These are phyloP conservation scores for Meloe dianella DNA, from an alignment of 2,888 invertebrate species.

Conservation along the genomic window DNA sequence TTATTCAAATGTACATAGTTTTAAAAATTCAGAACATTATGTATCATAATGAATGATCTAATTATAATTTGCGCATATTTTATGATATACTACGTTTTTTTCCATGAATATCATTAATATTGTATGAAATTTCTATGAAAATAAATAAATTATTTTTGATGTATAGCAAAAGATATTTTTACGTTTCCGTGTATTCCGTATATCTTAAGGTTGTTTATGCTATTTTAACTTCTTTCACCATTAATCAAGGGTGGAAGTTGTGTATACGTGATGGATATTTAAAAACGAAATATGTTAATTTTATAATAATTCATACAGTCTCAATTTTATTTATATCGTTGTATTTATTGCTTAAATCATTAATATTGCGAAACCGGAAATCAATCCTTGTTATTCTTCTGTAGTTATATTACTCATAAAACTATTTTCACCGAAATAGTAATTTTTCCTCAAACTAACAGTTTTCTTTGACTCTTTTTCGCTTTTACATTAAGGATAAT, in stretches of 20 bases:
- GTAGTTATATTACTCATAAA: background rate
- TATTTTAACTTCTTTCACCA: background rate
- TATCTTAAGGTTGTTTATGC: background rate
- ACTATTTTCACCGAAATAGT: background rate
- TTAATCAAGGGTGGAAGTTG: background rate
- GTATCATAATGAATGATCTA: conserved; percentile 35
- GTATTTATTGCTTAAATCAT: background rate
- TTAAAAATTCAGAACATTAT: conserved; percentile 34
- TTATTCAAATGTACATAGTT: conserved; percentile 24
- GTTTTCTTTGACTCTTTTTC: background rate
- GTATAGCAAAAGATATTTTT: conserved; percentile 5
- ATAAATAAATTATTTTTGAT: conserved; percentile 38
- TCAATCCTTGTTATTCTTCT: background rate
- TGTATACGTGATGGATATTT: background rate
- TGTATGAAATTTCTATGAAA: conserved; percentile 32
- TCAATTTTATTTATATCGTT: background rate
- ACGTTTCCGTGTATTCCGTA: background rate
- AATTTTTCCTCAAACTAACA: background rate
- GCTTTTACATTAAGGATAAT: background rate
- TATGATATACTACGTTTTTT: conserved; percentile 29
- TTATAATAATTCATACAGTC: background rate
- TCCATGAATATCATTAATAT: conserved; percentile 36
- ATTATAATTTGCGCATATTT: conserved; percentile 39
- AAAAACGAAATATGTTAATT: background rate
- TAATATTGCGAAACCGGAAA: background rate